Conservation (phyloP, 2,888 invertebrate genomes). For the Sussaba pulchella region DNA sequence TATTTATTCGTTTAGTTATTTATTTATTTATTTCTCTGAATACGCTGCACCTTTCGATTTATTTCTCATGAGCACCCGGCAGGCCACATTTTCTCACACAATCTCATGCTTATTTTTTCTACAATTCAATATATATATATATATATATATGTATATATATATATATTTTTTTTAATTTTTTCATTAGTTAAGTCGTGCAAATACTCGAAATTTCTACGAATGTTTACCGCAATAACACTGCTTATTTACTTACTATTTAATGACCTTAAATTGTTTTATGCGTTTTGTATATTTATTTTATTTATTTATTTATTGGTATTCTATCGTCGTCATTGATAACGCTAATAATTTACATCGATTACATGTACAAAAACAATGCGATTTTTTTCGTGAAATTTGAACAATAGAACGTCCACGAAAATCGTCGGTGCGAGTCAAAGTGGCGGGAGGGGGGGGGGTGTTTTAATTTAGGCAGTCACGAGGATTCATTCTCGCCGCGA, state of each 20-base stretch:
- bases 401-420: slow-evolving; percentile 60
- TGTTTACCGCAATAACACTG: slow-evolving; percentile 70
- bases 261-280: slow-evolving; percentile 67
- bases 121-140: slow-evolving; percentile 15
- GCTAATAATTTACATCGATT: slow-evolving; percentile 82
- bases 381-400: slow-evolving; percentile 11
- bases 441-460: neutral
- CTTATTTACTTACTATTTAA: slow-evolving; percentile 73
- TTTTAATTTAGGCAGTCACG: slow-evolving; percentile 20
- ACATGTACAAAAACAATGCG: slow-evolving; percentile 75
- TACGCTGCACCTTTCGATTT: slow-evolving; percentile 56
- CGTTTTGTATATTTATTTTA: slow-evolving; percentile 4
- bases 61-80: slow-evolving; percentile 70
- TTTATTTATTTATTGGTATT: slow-evolving; percentile 12
- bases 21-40: slow-evolving; percentile 7
- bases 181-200: slow-evolving; percentile 68
- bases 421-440: slow-evolving; percentile 24
- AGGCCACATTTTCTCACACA: slow-evolving; percentile 59
- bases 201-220: slow-evolving; percentile 73
- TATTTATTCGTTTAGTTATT: too few species aligned
- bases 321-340: slow-evolving; percentile 72
- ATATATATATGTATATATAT: slow-evolving; percentile 36
- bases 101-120: slow-evolving; percentile 5
- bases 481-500: slow-evolving; percentile 25
- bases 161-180: slow-evolving; percentile 30